phyloP scores from a whole-genome alignment of 2,888 invertebrate genomes.

The Microctonus hyperodae region DNA sequence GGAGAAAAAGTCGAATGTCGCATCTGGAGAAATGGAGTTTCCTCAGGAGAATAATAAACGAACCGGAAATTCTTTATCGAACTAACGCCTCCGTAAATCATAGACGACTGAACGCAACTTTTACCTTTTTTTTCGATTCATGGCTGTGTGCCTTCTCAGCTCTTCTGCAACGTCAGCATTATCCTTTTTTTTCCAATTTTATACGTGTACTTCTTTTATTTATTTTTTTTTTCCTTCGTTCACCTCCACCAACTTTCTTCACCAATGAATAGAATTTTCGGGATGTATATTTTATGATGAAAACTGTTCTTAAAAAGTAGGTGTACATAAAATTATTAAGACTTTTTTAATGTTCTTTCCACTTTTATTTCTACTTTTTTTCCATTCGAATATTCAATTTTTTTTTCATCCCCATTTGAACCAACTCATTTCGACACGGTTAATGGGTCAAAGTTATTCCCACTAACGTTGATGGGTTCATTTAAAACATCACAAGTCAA shows the following conservation, averaged over 20 bases:
- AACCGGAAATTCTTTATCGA: slow-evolving; percentile 31
- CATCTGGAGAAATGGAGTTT: slow-evolving; percentile 20
- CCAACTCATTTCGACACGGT: neutral
- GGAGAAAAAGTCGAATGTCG: neutral
- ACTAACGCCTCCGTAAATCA: slow-evolving; percentile 31
- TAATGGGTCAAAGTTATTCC: slow-evolving; percentile 8
- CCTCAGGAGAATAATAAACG: slow-evolving; percentile 27
- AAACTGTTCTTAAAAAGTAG: neutral
- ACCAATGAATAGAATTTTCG: slow-evolving; percentile 20
- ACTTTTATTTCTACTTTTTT: neutral
- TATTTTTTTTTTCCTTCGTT: slow-evolving; percentile 20
- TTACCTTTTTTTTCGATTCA: slow-evolving; percentile 29
- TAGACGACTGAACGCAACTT: slow-evolving; percentile 28
- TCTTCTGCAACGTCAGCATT: slow-evolving; percentile 7
- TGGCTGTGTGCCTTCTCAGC: neutral
- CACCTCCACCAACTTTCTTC: slow-evolving; percentile 6
- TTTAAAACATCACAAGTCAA: no score
- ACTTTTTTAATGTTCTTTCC: neutral
- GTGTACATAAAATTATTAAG: neutral
- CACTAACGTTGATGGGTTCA: slow-evolving; percentile 12
- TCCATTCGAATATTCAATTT: neutral
- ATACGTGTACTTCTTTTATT: slow-evolving; percentile 6
- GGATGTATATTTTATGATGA: slow-evolving; percentile 23
- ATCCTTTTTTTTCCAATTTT: slow-evolving; percentile 7
- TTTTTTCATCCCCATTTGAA: neutral